Conservation (phyloP, 2,888 invertebrate genomes). For the Scaptomyza polygonia region DNA sequence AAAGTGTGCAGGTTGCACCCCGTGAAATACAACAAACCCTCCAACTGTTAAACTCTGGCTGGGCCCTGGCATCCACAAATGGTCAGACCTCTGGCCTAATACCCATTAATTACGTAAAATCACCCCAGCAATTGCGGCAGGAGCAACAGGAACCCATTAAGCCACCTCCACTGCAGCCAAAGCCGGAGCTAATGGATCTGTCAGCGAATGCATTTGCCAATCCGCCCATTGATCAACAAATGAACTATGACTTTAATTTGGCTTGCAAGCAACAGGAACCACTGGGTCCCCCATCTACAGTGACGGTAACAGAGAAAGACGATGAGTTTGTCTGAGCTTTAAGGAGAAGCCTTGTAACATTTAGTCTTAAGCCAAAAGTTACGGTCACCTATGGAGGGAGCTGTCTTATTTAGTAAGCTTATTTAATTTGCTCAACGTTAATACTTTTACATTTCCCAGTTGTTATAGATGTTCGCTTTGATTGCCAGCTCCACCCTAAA, state of each 20-base stretch:
- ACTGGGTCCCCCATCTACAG: conserved; percentile 66
- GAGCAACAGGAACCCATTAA: conserved; percentile 53
- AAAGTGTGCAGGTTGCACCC: conserved; percentile 92
- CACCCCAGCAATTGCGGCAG: conserved; percentile 77
- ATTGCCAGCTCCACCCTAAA: neutral
- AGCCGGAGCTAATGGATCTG: conserved; percentile 73
- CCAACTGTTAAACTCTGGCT: conserved; percentile 88
- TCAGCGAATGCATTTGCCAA: conserved; percentile 71
- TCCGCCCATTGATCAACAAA: conserved; percentile 66
- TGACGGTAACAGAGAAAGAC: conserved; percentile 36
- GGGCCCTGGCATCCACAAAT: conserved; percentile 88
- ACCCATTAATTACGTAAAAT: conserved; percentile 87
- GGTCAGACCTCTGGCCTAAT: conserved; percentile 87
- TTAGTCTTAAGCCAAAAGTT: conserved; percentile 40
- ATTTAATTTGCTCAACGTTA: conserved; percentile 12
- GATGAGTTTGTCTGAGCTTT: conserved; percentile 56
- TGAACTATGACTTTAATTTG: conserved; percentile 62
- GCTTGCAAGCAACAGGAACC: conserved; percentile 67
- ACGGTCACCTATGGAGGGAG: conserved; percentile 10
- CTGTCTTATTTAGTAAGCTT: conserved; percentile 23
- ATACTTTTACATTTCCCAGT: conserved; percentile 22
- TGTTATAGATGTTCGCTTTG: neutral
- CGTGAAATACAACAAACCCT: conserved; percentile 90
- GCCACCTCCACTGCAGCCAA: conserved; percentile 31
- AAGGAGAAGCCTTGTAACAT: too few species aligned